Evolutionary conservation across 2,888 invertebrate species (phyloP).

Genomic region (Ectemnius cavifrons): DNA sequence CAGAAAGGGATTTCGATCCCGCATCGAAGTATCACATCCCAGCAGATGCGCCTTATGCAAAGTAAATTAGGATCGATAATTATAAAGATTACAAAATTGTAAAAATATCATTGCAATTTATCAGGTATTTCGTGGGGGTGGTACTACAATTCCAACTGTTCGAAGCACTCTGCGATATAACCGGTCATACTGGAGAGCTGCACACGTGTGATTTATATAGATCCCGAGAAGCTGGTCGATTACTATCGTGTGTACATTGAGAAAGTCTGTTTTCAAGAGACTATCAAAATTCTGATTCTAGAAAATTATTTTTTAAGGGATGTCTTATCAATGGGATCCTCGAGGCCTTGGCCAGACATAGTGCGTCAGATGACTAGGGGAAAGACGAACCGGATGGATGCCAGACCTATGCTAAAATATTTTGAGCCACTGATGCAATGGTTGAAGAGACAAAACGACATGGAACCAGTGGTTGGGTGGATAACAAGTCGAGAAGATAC

Average conservation of each 20-base stretch:
- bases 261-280: not conserved
- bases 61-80: constrained; percentile 65
- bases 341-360: constrained; percentile 85
- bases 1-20: constrained; percentile 89
- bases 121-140: constrained; percentile 89
- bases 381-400: constrained; percentile 85
- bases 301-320: constrained; percentile 79
- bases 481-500: constrained; percentile 84
- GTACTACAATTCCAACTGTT: constrained; percentile 92
- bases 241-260: constrained; percentile 82
- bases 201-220: constrained; percentile 91
- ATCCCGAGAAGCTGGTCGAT: constrained; percentile 88
- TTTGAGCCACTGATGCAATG: constrained; percentile 89
- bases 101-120: constrained; percentile 57
- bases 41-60: constrained; percentile 82
- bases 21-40: constrained; percentile 91
- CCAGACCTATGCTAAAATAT: constrained; percentile 88
- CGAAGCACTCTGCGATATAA: constrained; percentile 86
- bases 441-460: constrained; percentile 87
- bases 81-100: constrained; percentile 54
- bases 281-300: no score
- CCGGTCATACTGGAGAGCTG: constrained; percentile 86
- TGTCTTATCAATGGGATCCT: constrained; percentile 84
- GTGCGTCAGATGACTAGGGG: constrained; percentile 86
- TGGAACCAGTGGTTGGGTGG: constrained; percentile 88